A percentile compares a stretch with the other conserved stretches of the same genome.
Evolutionary conservation across 2,797 vertebrate genomes (phyloP).

Genomic region (Gallinago solitaria): DNA sequence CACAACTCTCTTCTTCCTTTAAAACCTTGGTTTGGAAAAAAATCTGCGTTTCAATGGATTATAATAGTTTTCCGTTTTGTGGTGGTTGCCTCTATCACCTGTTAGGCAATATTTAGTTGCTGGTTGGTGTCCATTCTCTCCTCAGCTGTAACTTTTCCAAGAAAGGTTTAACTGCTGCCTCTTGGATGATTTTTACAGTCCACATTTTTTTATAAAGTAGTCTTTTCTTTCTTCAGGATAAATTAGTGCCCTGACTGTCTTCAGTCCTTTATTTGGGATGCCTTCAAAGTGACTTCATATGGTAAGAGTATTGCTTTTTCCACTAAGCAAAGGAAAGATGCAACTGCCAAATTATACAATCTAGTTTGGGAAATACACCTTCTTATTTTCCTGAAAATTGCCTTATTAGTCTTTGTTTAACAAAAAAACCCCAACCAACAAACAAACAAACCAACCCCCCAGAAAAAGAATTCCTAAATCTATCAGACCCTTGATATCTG

Average conservation of each 20-base stretch:
- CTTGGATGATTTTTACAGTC: slow-evolving; percentile 47
- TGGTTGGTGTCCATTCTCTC: slow-evolving; percentile 9
- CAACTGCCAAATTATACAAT: slow-evolving; percentile 47
- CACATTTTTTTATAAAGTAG: slow-evolving; percentile 47
- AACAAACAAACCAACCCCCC: neutral
- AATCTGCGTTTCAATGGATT: neutral
- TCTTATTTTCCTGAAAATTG: slow-evolving; percentile 21
- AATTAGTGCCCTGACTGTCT: slow-evolving; percentile 50
- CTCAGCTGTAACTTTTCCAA: neutral
- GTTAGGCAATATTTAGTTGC: slow-evolving; percentile 1
- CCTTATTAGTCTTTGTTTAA: slow-evolving; percentile 19
- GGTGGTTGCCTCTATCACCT: neutral
- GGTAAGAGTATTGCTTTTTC: slow-evolving; percentile 53
- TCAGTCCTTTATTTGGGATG: slow-evolving; percentile 49
- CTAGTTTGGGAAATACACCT: slow-evolving; percentile 46
- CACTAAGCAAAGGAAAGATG: slow-evolving; percentile 43
- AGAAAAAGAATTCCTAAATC: neutral
- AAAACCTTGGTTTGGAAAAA: slow-evolving; percentile 7
- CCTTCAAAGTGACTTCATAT: slow-evolving; percentile 64
- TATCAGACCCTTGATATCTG: neutral
- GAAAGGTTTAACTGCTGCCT: slow-evolving; percentile 26
- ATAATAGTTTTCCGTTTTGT: neutral
- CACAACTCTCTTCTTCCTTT: neutral
- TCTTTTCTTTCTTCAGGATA: slow-evolving; percentile 60
- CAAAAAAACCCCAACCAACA: neutral